phyloP scores from a whole-genome alignment of 2,888 invertebrate genomes.

The Leptopilina syphax region DNA sequence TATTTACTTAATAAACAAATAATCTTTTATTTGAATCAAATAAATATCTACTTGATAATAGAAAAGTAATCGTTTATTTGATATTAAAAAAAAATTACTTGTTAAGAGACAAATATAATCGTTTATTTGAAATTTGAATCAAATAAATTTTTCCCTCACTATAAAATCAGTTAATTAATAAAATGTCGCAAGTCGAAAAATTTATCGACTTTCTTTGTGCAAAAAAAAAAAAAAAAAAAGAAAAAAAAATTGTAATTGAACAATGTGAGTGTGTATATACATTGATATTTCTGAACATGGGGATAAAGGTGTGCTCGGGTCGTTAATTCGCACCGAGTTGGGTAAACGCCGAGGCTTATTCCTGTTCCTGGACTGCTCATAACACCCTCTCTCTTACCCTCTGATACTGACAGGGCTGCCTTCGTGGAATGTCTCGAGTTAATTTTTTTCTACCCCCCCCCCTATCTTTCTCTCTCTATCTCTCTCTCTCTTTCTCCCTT shows the following conservation, averaged over 20 bases:
- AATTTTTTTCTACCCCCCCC: slow-evolving; percentile 63
- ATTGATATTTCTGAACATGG: slow-evolving; percentile 24
- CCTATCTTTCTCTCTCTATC: slow-evolving; percentile 59
- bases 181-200: background rate
- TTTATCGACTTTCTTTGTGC: background rate
- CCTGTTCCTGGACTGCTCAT: slow-evolving; percentile 41
- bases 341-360: slow-evolving; percentile 29
- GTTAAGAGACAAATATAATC: no score
- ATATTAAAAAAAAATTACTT: no score
- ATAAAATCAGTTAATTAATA: no score
- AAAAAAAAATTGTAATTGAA: background rate
- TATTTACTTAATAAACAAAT: no score
- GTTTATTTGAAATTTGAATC: no score
- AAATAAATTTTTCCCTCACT: no score
- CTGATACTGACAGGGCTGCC: slow-evolving; percentile 43
- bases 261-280: background rate
- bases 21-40: no score
- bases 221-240: background rate
- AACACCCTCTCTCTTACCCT: slow-evolving; percentile 25
- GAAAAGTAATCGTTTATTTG: no score
- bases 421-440: slow-evolving; percentile 68
- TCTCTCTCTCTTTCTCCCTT: slow-evolving; percentile 1
- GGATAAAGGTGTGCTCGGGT: slow-evolving; percentile 29
- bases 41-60: no score
- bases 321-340: slow-evolving; percentile 38